Base-by-base conservation (phyloP, 2,888 invertebrate species). In the Arctia plantaginis region DNA sequence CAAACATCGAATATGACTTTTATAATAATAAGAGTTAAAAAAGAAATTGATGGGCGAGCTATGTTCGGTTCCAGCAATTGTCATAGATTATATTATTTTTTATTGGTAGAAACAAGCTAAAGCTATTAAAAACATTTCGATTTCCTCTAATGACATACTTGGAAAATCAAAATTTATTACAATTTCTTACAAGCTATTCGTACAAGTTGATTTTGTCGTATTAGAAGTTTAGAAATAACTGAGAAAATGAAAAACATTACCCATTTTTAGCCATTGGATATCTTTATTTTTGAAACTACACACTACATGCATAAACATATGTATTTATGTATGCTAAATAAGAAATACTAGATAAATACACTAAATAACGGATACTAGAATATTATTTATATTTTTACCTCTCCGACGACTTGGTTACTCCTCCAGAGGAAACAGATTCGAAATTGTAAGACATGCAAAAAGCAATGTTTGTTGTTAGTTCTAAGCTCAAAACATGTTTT, bases 371-470 rank as follows among this genome's bases (percentile, higher is more conserved):
- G 15, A 27, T 72, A 27, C 55, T 35, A 51, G 15, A 33, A 44
- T 64, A 64, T 44, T 64, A n/a, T n/a, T 47, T 72, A 55, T 55
- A 47, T 66, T 64, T 89, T 94, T 95, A 96, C 96, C 96, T 96
- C 92, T 96, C 96, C 89, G 96, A 96, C 79, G 96, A 96, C 92
- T 96, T 96, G 92, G 96, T 96, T 90, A 96, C 96, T 93, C 97
- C 97, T 96, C 96, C 97, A 92, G 96, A 94, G 91, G 96, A 96
- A 93, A 96, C 95, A 93, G 96, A 96, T 96, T 97, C 97, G 95
- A 95, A 96, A 96, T 97, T 97, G 97, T 97, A 97, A 96, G 97
- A 96, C 97, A 97, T 97, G 97, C 97, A 97, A 97, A 96, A 94
- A 92, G 94, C 96, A 96, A 96, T 91, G 93, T 92, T 88, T 88